Base-by-base conservation (phyloP, 2,113 vertebrate species). In the Etia nguti region DNA sequence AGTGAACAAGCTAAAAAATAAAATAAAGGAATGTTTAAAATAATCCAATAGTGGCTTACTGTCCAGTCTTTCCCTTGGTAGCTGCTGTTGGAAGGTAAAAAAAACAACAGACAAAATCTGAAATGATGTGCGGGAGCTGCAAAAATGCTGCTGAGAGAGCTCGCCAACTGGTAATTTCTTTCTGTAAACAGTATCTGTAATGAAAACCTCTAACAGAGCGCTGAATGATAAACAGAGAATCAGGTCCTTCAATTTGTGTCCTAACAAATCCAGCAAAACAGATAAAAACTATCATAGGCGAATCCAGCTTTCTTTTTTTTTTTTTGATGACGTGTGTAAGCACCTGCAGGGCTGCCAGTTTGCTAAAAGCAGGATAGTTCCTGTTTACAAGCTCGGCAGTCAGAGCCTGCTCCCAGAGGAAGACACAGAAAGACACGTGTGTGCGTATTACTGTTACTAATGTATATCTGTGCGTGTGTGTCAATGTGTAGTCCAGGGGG, bases 311-410 rank as follows among this genome's bases (percentile, higher is more conserved):
- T 80, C 77, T 73, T 34, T 18, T 8, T 79, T 60, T 6, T 87
- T 22, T 83, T 79, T 80, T 36, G 60, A 65, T 68, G 60, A 68
- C 60, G 79, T 83, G 15, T 80, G 68, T 26, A 62, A 18, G 83
- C 77, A 90, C 90, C 88, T 90, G 86, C 89, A 88, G 86, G 75
- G 57, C 75, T 83, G 82, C 18, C 36, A 90, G 86, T 62, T 83
- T 83, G 87, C 89, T 91, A 52, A 90, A 86, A 88, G 80, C 81
- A 87, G 31, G 70, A 86, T 36, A 84, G 86, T 94, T 94, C 91
- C 92, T 95, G 94, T 95, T 95, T 93, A 94, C 86, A 86, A 91
- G 88, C 83, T 80, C 41, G 57, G 88, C 65, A 88, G 73, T 86
- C 86, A 88, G 24, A 88, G 86, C 54, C 62, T 70, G 82, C 80